Evolutionary conservation across 2,888 invertebrate species (phyloP).

Genomic region (Lydus trimaculatus): DNA sequence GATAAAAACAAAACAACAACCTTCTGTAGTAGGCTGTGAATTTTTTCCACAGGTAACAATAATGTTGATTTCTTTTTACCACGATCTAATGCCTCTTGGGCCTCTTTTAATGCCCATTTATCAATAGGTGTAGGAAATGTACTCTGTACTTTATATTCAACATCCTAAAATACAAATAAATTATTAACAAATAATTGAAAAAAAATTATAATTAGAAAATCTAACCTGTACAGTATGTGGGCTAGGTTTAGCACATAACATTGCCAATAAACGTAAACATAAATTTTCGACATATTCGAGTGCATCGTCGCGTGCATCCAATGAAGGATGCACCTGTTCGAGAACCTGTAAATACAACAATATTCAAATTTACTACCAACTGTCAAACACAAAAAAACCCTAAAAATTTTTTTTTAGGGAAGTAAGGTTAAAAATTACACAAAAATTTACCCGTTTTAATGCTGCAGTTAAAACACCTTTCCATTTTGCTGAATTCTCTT

Average conservation of each 20-base stretch:
- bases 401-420: background rate
- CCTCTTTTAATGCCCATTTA: slow-evolving; percentile 91
- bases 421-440: background rate
- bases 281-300: slow-evolving; percentile 91
- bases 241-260: slow-evolving; percentile 85
- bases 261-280: slow-evolving; percentile 85
- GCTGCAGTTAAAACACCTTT: slow-evolving; percentile 88
- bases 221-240: slow-evolving; percentile 79
- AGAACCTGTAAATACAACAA: slow-evolving; percentile 70
- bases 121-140: slow-evolving; percentile 96
- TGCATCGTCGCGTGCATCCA: slow-evolving; percentile 87
- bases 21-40: slow-evolving; percentile 87
- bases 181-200: slow-evolving; percentile 14
- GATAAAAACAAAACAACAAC: too few species aligned
- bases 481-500: slow-evolving; percentile 92
- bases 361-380: background rate
- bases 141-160: slow-evolving; percentile 89
- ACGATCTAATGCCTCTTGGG: slow-evolving; percentile 81
- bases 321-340: slow-evolving; percentile 88
- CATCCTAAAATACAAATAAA: too few species aligned
- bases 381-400: background rate
- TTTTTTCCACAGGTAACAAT: slow-evolving; percentile 84
- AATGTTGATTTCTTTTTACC: slow-evolving; percentile 78
- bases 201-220: slow-evolving; percentile 9
- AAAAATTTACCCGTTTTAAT: slow-evolving; percentile 77